These are phyloP conservation scores for Muscidifurax raptorellus DNA, from an alignment of 1,140 invertebrate species.

Conservation along the genomic window DNA sequence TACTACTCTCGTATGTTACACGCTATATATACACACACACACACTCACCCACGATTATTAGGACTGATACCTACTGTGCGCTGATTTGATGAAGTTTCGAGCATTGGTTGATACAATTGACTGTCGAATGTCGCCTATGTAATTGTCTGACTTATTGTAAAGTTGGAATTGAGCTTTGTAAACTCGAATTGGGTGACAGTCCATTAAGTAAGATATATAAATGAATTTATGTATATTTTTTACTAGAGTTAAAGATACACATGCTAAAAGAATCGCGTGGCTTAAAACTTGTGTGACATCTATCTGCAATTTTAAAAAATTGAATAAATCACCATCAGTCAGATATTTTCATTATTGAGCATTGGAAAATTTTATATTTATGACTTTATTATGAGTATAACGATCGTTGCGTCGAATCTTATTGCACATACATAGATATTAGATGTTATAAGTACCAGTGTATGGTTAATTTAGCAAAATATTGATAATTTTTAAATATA, in stretches of 20 bases:
- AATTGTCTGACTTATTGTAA: background rate
- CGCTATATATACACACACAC: background rate
- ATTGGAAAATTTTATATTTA: background rate
- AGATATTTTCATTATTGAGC: too few relatives aligned
- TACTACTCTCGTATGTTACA: conserved; percentile 21
- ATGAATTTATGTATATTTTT: conserved; percentile 3
- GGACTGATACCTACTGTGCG: too few relatives aligned
- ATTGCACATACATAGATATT: background rate
- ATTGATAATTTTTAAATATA: background rate
- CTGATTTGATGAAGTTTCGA: too few relatives aligned
- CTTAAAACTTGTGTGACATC: too few relatives aligned
- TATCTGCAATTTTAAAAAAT: too few relatives aligned
- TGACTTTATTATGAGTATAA: background rate
- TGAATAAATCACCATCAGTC: too few relatives aligned
- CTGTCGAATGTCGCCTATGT: background rate
- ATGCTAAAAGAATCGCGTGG: background rate
- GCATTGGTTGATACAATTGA: background rate
- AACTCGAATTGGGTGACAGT: background rate
- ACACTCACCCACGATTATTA: background rate
- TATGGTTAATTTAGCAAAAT: background rate
- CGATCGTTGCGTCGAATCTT: background rate
- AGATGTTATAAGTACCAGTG: background rate
- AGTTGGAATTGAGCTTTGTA: background rate
- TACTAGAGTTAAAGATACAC: background rate
- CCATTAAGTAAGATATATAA: background rate